phyloP scores from a whole-genome alignment of 2,888 invertebrate species.

The Synanthedon andrenaeformis region DNA sequence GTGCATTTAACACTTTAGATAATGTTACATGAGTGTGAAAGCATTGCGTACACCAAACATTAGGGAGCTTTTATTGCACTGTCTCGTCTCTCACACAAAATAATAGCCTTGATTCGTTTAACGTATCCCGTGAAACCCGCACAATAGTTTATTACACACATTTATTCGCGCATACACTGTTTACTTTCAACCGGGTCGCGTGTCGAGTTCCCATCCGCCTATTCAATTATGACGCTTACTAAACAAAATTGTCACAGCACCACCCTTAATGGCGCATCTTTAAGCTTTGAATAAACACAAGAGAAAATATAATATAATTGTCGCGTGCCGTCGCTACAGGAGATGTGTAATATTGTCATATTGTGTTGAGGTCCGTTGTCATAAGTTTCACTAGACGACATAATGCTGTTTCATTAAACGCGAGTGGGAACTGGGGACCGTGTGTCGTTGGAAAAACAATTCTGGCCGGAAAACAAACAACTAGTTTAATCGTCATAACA shows the following conservation, averaged over 20 bases:
- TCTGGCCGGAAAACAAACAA: constrained; percentile 24
- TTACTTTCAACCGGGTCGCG: constrained; percentile 39
- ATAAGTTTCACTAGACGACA: constrained; percentile 10
- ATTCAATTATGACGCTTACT: constrained; percentile 56
- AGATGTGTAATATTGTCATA: constrained; percentile 49
- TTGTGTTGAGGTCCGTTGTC: constrained; percentile 24
- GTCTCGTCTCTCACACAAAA: constrained; percentile 23
- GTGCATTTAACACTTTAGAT: constrained; percentile 60
- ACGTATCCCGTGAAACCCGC: constrained; percentile 33
- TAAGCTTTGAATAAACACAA: constrained; percentile 53
- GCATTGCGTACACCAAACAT: constrained; percentile 32
- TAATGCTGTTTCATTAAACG: constrained; percentile 24
- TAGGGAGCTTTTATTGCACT: constrained; percentile 34
- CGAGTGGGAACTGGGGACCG: not conserved
- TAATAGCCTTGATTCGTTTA: constrained; percentile 38
- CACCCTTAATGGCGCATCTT: constrained; percentile 56
- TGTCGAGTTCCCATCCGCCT: constrained; percentile 55
- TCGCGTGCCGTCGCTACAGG: constrained; percentile 61
- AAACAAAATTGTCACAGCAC: constrained; percentile 55
- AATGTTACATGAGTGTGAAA: constrained; percentile 39
- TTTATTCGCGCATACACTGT: constrained; percentile 49
- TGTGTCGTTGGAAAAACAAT: constrained; percentile 10
- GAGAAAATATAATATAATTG: constrained; percentile 44
- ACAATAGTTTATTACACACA: constrained; percentile 49
- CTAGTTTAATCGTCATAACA: constrained; percentile 12